Percentiles rank a stretch among this genome's conserved stretches.
phyloP scores from a whole-genome alignment of 2,888 invertebrate species.

The Amphipoea lucens region DNA sequence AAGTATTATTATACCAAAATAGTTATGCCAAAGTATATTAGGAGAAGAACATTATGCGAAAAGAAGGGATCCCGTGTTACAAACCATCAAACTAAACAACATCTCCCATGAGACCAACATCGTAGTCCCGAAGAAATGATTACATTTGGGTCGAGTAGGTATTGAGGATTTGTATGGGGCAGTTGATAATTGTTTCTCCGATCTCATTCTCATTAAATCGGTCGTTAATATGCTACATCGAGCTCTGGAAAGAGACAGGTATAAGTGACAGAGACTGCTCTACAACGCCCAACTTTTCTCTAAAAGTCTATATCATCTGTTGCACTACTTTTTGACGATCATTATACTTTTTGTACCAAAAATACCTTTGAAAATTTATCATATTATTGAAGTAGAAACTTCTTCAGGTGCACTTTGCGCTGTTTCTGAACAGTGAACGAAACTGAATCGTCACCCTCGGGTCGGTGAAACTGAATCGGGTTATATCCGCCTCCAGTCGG shows the following conservation, averaged over 20 bases:
- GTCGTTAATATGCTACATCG: not conserved
- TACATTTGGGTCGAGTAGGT: too few relatives aligned
- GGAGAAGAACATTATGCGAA: too few relatives aligned
- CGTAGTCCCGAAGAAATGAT: too few relatives aligned
- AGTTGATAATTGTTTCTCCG: not conserved
- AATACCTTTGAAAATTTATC: conserved; percentile 9
- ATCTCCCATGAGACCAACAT: too few relatives aligned
- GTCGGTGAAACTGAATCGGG: not conserved
- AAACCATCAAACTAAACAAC: too few relatives aligned
- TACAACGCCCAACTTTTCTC: not conserved
- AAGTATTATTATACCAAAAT: too few relatives aligned
- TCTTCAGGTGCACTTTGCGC: not conserved
- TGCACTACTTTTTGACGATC: conserved; percentile 15
- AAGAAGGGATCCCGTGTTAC: too few relatives aligned
- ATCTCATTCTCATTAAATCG: not conserved
- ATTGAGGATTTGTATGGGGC: too few relatives aligned
- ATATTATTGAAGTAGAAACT: conserved; percentile 6
- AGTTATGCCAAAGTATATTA: too few relatives aligned
- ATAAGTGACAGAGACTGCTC: not conserved
- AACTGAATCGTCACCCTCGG: too few relatives aligned
- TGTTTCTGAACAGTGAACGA: not conserved
- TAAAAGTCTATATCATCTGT: not conserved
- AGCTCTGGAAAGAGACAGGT: not conserved
- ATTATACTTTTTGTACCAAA: conserved; percentile 20
- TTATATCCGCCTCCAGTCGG: not conserved